These are phyloP conservation scores for Platygyra sinensis DNA, from an alignment of 64 coral and sea anemone species.

Conservation along the genomic window DNA sequence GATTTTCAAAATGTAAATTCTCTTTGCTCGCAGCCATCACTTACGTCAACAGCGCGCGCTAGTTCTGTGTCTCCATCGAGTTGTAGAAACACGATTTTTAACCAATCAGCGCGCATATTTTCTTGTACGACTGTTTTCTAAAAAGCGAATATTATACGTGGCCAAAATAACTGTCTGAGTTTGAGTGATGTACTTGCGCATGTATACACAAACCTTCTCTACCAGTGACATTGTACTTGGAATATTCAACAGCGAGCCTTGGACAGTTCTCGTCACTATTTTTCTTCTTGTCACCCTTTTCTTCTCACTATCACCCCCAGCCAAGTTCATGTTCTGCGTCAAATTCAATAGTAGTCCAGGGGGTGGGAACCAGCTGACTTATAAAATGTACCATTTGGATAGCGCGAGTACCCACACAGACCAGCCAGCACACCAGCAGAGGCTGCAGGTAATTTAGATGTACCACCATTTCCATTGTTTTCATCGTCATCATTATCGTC, in stretches of 20 bases:
- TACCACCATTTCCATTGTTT: background rate
- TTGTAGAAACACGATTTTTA: too few species aligned
- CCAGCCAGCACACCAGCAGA: background rate
- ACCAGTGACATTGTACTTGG: background rate
- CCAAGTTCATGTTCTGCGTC: background rate
- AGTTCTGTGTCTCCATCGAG: too few species aligned
- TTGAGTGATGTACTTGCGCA: too few species aligned
- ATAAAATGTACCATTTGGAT: constrained; percentile 1
- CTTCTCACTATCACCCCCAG: background rate
- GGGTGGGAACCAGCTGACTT: background rate
- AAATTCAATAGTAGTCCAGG: background rate
- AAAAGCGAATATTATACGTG: too few species aligned
- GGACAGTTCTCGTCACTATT: background rate
- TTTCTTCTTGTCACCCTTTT: background rate
- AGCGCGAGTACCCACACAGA: background rate
- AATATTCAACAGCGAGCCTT: background rate
- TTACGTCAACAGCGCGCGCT: too few species aligned
- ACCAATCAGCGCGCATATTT: too few species aligned
- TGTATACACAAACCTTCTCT: background rate
- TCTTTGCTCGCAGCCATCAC: too few species aligned
- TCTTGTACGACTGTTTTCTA: too few species aligned
- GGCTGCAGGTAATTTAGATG: background rate
- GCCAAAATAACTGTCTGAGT: too few species aligned
- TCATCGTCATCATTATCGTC: background rate
- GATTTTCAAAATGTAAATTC: too few species aligned